Conservation (phyloP, 64 coral and sea anemone species). For the Anthopleura sola region DNA sequence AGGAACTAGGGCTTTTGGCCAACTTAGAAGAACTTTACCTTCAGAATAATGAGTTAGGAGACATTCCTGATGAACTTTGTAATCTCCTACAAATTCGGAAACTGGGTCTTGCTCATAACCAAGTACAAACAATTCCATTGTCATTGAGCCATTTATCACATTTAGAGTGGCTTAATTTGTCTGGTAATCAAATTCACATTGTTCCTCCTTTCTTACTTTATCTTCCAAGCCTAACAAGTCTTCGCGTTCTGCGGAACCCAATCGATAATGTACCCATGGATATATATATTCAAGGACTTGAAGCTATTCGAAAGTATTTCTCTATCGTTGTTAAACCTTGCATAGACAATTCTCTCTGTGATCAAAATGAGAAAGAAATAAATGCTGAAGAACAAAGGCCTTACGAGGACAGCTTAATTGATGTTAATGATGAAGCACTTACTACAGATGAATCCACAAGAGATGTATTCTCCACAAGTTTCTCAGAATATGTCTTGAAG, state of each 20-base stretch:
- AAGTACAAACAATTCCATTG: conserved; percentile 47
- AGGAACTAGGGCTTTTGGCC: conserved; percentile 33
- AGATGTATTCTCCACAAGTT: background rate
- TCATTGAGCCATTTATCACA: conserved; percentile 16
- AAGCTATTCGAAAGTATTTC: conserved; percentile 50
- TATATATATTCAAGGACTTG: conserved; percentile 39
- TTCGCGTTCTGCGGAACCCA: conserved; percentile 62
- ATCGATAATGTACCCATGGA: conserved; percentile 80
- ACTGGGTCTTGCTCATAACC: conserved; percentile 70
- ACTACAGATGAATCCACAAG: background rate
- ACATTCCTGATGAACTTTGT: conserved; percentile 52
- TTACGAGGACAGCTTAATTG: background rate
- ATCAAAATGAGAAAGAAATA: background rate
- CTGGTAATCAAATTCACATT: conserved; percentile 67
- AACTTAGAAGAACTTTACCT: conserved; percentile 64
- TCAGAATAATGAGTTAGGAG: conserved; percentile 47
- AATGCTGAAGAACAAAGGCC: background rate
- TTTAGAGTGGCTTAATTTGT: conserved; percentile 78
- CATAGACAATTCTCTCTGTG: background rate
- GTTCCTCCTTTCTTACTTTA: conserved; percentile 51
- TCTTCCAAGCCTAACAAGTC: conserved; percentile 46
- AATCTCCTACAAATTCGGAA: conserved; percentile 43
- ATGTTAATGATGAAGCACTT: background rate
- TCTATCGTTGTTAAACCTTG: background rate
- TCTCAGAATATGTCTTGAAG: conserved; percentile 15